Evolutionary conservation across 1,140 invertebrate species (phyloP), one percentile per base, ranked within the genome.

Genomic region (Zaprionus kolodkinae): DNA sequence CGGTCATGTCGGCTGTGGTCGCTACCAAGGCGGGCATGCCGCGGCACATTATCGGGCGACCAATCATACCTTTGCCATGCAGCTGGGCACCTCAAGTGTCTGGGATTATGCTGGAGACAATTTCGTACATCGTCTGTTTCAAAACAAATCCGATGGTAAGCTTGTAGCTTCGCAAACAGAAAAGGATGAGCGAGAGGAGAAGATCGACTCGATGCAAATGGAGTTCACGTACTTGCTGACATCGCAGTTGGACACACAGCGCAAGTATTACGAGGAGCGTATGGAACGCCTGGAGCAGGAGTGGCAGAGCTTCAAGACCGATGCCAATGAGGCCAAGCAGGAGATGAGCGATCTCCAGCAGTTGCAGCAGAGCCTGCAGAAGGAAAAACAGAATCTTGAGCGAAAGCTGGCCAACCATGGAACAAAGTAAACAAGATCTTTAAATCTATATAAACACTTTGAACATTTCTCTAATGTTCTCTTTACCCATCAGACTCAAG

Each of bases 161-260:
- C 94, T 99, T 90, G 98, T 99, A 0, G 96, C 97, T 78, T 94
- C 96, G 0, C 93, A 94, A 61, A 92, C 93, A 0, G 94, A 93
- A 12, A 94, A 94, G 25, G 94, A 94, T 6, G 95, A 95, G 65
- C 94, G 93, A 40, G 96, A 97, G 77, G 98, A 99, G 80, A 99
- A 99, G 93, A 94, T 99, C 17, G 97, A 99, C 93, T 96, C 97
- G 0, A 95, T 99, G 52, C 97, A 98, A 91, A 93, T 99, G 65
- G 98, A 99, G 94, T 99, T 99, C 86, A 99, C 98, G 0, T 99
- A 99, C 94, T 94, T 99, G 55, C 93, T 99, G n/a, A 99, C 98
- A 9, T 98, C 97, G 55, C 99, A 99, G 93, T 94, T 99, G 15
- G 98, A 99, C 92, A 96, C 97, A 13, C 99, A 99, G 92, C 94